phyloP scores from a whole-genome alignment of 30 jellyfish, hydroid and myxozoan genomes.

The Turritopsis rubra region DNA sequence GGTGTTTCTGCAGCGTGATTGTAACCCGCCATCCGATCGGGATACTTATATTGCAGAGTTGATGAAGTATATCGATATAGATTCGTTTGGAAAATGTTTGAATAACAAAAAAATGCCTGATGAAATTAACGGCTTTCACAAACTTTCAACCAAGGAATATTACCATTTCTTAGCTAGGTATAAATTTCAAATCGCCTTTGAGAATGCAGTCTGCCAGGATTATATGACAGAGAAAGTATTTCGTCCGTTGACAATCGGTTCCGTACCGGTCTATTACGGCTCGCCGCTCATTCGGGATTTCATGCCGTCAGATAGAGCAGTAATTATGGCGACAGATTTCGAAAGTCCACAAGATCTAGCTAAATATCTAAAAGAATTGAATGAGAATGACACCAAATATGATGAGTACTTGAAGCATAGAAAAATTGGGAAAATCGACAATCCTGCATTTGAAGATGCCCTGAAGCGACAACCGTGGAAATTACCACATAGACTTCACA shows the following conservation, averaged over 20 bases:
- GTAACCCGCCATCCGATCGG: constrained; percentile 85
- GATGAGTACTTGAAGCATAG: constrained; percentile 58
- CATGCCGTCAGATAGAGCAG: constrained; percentile 63
- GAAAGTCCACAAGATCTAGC: constrained; percentile 67
- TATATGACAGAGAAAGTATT: constrained; percentile 86
- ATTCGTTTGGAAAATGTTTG: constrained; percentile 76
- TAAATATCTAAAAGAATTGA: constrained; percentile 37
- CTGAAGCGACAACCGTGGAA: constrained; percentile 50
- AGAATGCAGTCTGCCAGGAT: constrained; percentile 74
- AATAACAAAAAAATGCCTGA: constrained; percentile 75
- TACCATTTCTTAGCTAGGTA: constrained; percentile 59
- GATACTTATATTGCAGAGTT: constrained; percentile 72
- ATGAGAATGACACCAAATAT: constrained; percentile 41
- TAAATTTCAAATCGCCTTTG: constrained; percentile 75
- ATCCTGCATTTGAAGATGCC: constrained; percentile 31
- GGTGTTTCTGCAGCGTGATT: constrained; percentile 76
- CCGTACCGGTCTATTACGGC: constrained; percentile 77
- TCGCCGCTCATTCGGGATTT: constrained; percentile 57
- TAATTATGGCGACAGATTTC: constrained; percentile 56
- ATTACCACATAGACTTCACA: constrained; percentile 30
- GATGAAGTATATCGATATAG: constrained; percentile 62
- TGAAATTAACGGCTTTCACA: constrained; percentile 62
- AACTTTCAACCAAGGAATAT: constrained; percentile 44
- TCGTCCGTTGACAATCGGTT: constrained; percentile 73
- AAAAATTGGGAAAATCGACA: constrained; percentile 40